A percentile compares a stretch with the other conserved stretches of the same genome.
phyloP scores from a whole-genome alignment of 2,888 invertebrate species.

The Myopa tessellatipennis region DNA sequence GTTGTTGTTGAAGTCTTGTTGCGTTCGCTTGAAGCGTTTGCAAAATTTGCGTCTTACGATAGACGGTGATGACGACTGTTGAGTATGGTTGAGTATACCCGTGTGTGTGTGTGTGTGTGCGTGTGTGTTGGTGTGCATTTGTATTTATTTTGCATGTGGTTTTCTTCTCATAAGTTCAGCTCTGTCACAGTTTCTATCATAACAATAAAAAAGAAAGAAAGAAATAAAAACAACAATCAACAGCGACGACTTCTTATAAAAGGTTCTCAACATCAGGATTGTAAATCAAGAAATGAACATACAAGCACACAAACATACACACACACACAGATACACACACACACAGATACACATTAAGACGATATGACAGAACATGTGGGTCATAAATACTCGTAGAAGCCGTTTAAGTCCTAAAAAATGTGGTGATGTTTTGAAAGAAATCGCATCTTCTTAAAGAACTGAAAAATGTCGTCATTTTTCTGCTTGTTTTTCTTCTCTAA shows the following conservation, averaged over 20 bases:
- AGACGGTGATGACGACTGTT: background rate
- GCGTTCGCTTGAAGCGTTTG: background rate
- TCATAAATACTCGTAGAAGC: background rate
- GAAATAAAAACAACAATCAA: background rate
- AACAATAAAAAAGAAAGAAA: background rate
- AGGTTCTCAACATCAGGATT: background rate
- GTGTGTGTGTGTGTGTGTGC: background rate
- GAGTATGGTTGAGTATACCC: too few species aligned
- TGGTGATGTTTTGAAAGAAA: background rate
- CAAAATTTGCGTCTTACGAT: background rate
- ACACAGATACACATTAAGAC: background rate
- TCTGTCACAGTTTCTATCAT: background rate
- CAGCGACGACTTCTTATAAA: background rate
- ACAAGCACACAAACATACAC: conserved; percentile 4
- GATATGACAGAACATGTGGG: background rate
- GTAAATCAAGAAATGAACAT: background rate
- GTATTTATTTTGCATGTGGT: conserved; percentile 3
- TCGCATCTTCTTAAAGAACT: too few species aligned
- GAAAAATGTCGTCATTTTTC: too few species aligned
- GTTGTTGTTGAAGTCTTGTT: background rate
- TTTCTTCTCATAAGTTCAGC: conserved; percentile 9
- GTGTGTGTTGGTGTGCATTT: background rate
- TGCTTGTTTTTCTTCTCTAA: too few species aligned
- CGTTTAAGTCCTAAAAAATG: background rate
- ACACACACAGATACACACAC: background rate